These are phyloP conservation scores for Sylvicola cinctus DNA, from an alignment of 2,888 invertebrate genomes.

Conservation along the genomic window DNA sequence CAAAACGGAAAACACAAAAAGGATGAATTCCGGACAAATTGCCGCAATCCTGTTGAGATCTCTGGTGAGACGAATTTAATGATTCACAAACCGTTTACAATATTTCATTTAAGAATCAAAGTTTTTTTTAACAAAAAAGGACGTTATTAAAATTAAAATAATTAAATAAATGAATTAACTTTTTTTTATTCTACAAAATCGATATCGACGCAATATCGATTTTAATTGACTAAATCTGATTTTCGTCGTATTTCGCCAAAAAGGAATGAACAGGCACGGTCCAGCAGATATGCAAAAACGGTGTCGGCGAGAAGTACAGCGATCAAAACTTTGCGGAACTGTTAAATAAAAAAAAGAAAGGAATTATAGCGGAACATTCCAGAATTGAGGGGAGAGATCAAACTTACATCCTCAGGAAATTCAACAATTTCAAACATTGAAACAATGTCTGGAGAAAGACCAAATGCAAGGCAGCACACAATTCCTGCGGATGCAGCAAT, in stretches of 20 bases:
- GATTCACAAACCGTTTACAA: too few species aligned
- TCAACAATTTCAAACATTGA: slow-evolving; percentile 87
- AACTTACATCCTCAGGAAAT: slow-evolving; percentile 72
- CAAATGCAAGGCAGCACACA: slow-evolving; percentile 68
- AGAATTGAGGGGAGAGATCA: not conserved
- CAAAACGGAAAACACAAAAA: too few species aligned
- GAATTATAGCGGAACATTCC: slow-evolving; percentile 4
- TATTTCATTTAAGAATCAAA: too few species aligned
- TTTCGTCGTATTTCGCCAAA: slow-evolving; percentile 54
- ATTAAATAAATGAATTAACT: too few species aligned
- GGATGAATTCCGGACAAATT: too few species aligned
- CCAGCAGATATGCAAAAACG: slow-evolving; percentile 63
- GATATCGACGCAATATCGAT: too few species aligned
- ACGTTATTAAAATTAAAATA: too few species aligned
- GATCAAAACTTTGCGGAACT: slow-evolving; percentile 80
- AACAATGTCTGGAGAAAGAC: slow-evolving; percentile 66
- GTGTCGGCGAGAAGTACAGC: slow-evolving; percentile 71
- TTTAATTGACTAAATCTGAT: too few species aligned
- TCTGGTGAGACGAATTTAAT: too few species aligned
- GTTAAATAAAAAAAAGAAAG: slow-evolving; percentile 24
- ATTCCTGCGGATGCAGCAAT: slow-evolving; percentile 62
- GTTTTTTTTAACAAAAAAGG: too few species aligned
- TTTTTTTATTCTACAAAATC: too few species aligned
- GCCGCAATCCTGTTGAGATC: too few species aligned
- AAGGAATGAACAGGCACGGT: slow-evolving; percentile 64